Conservation (phyloP, 1,140 invertebrate genomes). For the Hylyphantes graminicola region DNA sequence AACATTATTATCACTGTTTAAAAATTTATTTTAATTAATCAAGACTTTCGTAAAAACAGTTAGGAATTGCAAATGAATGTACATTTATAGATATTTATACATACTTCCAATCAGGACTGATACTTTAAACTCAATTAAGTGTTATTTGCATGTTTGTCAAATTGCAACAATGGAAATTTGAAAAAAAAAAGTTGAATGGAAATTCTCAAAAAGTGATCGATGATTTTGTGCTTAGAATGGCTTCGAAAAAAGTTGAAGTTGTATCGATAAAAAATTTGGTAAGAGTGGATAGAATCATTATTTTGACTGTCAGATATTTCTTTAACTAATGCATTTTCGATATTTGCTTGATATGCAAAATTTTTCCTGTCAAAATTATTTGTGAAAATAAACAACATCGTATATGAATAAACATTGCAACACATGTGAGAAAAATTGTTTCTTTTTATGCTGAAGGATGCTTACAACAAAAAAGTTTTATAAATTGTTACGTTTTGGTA, state of each 20-base stretch:
- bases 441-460: no score
- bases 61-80: no score
- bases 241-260: background rate
- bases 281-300: slow-evolving; percentile 25
- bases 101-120: no score
- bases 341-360: slow-evolving; percentile 19
- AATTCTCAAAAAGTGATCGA: slow-evolving; percentile 4
- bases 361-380: slow-evolving; percentile 3
- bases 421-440: no score
- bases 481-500: no score
- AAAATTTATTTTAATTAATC: no score
- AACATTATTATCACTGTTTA: no score
- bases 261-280: slow-evolving; percentile 12
- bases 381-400: slow-evolving; percentile 12
- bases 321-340: slow-evolving; percentile 44
- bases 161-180: background rate
- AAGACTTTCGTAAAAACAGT: no score
- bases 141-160: background rate
- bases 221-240: background rate
- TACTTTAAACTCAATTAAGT: no score
- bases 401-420: no score
- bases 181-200: background rate
- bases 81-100: no score
- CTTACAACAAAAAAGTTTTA: no score
- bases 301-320: slow-evolving; percentile 23